Evolutionary conservation across 2,797 vertebrate species (phyloP), one percentile per base, ranked within the genome.

Genomic region (Oophaga sylvatica): DNA sequence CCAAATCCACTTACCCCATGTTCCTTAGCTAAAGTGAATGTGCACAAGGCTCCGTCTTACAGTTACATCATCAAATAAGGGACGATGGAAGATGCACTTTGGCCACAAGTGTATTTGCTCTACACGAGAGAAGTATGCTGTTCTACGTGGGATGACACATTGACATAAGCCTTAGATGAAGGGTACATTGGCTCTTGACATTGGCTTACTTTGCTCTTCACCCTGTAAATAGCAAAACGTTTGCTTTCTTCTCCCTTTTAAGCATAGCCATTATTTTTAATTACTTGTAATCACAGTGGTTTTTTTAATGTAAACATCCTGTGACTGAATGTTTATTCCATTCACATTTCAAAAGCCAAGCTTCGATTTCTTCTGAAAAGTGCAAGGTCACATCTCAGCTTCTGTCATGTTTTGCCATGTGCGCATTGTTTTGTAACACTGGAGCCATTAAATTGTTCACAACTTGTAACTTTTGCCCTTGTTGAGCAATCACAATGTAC

Each of bases 391-490:
- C 57, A 20, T 20, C 60, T 62, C 78, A 59, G 26, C 19, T 35
- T 62, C 62, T 35, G 31, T 80, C 57, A 59, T 77, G 75, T 26
- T 76, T 56, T 26, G 75, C 75, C n/a, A 77, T 77, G 48, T 77
- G 12, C 4, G 53, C 13, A 56, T 77, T 77, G 71, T 75, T 75
- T 22, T 22, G 26, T 17, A 22, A 48, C 41, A 75, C 45, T 48
- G 71, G 6, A 75, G 35, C 9, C 35, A 75, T 75, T 56, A 53
- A 70, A 48, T 16, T 53, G 20, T 53, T 22, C 13, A 53, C 20
- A 53, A 56, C 48, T 26, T 77, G 48, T 29, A 77, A 77, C 75
- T 77, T 77, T 53, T 77, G 75, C 75, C 75, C 75, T 56, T 56
- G 48, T 26, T 26, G 12, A 53, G 75, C 45, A 53, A 56, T 77